Evolutionary conservation across 1,140 invertebrate genomes (phyloP), one percentile per base, ranked within the genome.

Genomic region (Listronotus oregonensis): DNA sequence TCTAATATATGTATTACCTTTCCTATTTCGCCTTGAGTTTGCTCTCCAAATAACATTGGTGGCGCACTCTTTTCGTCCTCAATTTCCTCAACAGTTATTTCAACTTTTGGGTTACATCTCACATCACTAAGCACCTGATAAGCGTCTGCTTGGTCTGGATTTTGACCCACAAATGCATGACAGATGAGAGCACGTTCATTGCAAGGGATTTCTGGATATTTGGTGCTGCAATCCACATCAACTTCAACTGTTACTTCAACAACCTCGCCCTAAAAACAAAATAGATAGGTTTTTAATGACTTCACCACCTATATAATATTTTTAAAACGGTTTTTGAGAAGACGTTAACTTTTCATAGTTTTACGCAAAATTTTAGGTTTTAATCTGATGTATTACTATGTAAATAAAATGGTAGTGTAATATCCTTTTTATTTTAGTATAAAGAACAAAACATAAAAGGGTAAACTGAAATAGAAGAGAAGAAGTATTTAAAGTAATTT

Each of bases 181-280:
- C 71, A 73, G 40, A 43, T 71, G 14, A 73, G 50, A 2, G 55
- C 12, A 11, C 60, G 63, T 31, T 64, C 68, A 15, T 50, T 51
- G 43, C 71, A 73, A 9, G 71, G 71, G 10, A 70, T 42, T 39
- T 65, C 66, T 27, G 69, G 57, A 34, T 61, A 71, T 31, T 57
- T 65, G 15, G 65, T 64, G 14, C 57, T 56, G 49, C 70, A 71
- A 11, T 62, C 60, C 15, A 64, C 68, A 27, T 54, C 43, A 18
- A 69, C 49, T 50, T 69, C 70, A 17, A 65, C 31, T 18, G 60
- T 58, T 34, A 66, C 40, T 65, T 69, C 67, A 18, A 62, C 50
- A 42, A 71, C 47, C 42, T 67, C 68, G 64, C 31, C 55, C 70
- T 71, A 40, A 32, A 60, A 69, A 59, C 55, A 64, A 54, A 40